A percentile compares a stretch with the other conserved stretches of the same genome.
These are phyloP conservation scores for Caranx ignobilis DNA, from an alignment of 2,113 vertebrate genomes.

Conservation along the genomic window DNA sequence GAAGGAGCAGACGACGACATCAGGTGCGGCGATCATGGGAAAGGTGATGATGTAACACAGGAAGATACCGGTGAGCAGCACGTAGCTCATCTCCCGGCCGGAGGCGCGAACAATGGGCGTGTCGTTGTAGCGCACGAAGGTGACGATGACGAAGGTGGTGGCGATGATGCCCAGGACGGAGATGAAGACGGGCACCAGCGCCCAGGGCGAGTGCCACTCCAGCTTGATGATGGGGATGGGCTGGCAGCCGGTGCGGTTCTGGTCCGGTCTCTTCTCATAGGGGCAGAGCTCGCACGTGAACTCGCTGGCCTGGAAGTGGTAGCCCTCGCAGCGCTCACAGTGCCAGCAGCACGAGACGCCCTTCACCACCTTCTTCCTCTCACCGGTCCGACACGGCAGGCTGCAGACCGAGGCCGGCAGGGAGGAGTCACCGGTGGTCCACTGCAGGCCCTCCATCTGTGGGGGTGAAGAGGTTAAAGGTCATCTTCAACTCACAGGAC, in stretches of 20 bases:
- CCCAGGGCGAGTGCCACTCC: slow-evolving; percentile 98
- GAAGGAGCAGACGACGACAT: slow-evolving; percentile 91
- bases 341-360: slow-evolving; percentile 98
- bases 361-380: slow-evolving; percentile 97
- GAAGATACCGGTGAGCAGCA: slow-evolving; percentile 96
- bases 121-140: slow-evolving; percentile 92
- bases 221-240: slow-evolving; percentile 94
- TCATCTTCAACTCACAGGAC: too few species aligned
- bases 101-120: slow-evolving; percentile 95
- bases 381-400: slow-evolving; percentile 91
- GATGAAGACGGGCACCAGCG: slow-evolving; percentile 92
- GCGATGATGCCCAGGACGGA: slow-evolving; percentile 92
- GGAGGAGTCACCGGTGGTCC: slow-evolving; percentile 83
- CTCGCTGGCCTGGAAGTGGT: slow-evolving; percentile 94
- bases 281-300: slow-evolving; percentile 94
- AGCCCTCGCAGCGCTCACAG: slow-evolving; percentile 96
- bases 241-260: slow-evolving; percentile 93
- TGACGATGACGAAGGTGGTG: slow-evolving; percentile 92
- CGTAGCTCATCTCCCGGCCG: slow-evolving; percentile 95
- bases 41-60: slow-evolving; percentile 96
- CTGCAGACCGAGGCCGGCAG: slow-evolving; percentile 93
- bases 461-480: slow-evolving; percentile 32
- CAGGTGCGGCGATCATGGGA: slow-evolving; percentile 94
- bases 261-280: slow-evolving; percentile 90
- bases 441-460: slow-evolving; percentile 93